Percentiles rank a stretch among this genome's conserved stretches.
These are phyloP conservation scores for Plemyria rubiginata DNA, from an alignment of 2,888 invertebrate species.

Conservation along the genomic window DNA sequence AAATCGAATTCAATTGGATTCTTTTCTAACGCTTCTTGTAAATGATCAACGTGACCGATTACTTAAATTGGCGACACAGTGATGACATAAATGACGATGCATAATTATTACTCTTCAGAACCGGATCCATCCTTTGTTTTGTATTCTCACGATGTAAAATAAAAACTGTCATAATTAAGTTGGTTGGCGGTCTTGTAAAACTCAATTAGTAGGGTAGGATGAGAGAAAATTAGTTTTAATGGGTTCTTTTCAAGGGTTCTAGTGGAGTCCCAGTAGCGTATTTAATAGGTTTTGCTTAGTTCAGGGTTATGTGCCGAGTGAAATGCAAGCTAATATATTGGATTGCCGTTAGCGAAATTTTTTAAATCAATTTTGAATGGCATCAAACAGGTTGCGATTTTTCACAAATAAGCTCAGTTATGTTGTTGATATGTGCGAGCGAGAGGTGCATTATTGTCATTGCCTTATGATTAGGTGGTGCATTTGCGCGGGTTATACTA, in stretches of 20 bases:
- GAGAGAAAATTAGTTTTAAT: neutral
- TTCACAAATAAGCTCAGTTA: too few species aligned
- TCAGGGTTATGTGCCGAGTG: too few species aligned
- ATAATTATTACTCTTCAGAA: conserved; percentile 19
- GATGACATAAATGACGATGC: conserved; percentile 30
- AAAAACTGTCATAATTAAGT: conserved; percentile 19
- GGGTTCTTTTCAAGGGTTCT: neutral
- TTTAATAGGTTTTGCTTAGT: too few species aligned
- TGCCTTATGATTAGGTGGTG: too few species aligned
- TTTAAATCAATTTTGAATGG: too few species aligned
- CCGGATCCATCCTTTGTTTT: conserved; percentile 36
- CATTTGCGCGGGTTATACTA: too few species aligned
- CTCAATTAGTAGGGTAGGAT: conserved; percentile 1
- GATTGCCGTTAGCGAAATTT: too few species aligned
- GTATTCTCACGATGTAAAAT: conserved; percentile 31
- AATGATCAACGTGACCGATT: conserved; percentile 26
- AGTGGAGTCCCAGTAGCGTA: too few species aligned
- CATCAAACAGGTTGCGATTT: too few species aligned
- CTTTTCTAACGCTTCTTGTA: conserved; percentile 13
- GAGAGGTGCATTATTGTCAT: too few species aligned
- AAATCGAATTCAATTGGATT: neutral
- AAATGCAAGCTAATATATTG: too few species aligned
- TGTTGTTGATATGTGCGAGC: too few species aligned
- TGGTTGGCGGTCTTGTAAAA: conserved; percentile 7
- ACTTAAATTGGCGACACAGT: conserved; percentile 14